Percentiles rank a stretch among this genome's conserved stretches.
These are phyloP conservation scores for Papilio aristodemus DNA, from an alignment of 1,140 invertebrate species.

Conservation along the genomic window DNA sequence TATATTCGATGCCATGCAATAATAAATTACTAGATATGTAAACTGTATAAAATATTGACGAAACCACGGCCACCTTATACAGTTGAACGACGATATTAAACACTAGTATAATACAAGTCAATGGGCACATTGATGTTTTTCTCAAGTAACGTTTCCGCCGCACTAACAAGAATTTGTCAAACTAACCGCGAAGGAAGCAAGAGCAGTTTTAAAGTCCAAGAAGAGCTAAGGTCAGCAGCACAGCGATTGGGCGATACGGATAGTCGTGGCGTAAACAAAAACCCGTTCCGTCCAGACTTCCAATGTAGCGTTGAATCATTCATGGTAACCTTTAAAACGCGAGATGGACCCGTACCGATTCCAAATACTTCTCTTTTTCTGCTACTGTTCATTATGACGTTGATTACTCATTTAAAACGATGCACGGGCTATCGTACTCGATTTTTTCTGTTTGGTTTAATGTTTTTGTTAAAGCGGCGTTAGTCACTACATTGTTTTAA, in stretches of 20 bases:
- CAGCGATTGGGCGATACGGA: slow-evolving; percentile 19
- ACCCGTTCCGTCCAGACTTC: slow-evolving; percentile 26
- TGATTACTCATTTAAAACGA: slow-evolving; percentile 24
- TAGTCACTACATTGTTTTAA: background rate
- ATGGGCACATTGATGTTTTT: background rate
- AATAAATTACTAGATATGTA: no score
- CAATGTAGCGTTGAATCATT: slow-evolving; percentile 29
- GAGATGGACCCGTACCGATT: slow-evolving; percentile 17
- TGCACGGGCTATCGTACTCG: background rate
- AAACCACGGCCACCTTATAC: no score
- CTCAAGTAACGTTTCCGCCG: background rate
- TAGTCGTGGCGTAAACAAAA: slow-evolving; percentile 25
- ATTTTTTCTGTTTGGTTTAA: background rate
- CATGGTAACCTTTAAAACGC: slow-evolving; percentile 23
- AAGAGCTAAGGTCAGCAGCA: slow-evolving; percentile 23
- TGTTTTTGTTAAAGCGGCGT: background rate
- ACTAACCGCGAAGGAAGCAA: slow-evolving; percentile 2
- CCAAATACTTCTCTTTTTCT: slow-evolving; percentile 23
- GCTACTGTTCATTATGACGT: slow-evolving; percentile 15
- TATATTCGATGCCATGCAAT: no score
- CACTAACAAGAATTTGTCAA: slow-evolving; percentile 18
- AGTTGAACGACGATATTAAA: no score
- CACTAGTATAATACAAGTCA: no score
- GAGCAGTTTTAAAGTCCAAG: slow-evolving; percentile 18
- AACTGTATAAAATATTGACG: no score